Percentiles rank a stretch among this genome's conserved stretches.
phyloP scores from a whole-genome alignment of 2,797 vertebrate species.

The Tokudaia tokunoshimensis region DNA sequence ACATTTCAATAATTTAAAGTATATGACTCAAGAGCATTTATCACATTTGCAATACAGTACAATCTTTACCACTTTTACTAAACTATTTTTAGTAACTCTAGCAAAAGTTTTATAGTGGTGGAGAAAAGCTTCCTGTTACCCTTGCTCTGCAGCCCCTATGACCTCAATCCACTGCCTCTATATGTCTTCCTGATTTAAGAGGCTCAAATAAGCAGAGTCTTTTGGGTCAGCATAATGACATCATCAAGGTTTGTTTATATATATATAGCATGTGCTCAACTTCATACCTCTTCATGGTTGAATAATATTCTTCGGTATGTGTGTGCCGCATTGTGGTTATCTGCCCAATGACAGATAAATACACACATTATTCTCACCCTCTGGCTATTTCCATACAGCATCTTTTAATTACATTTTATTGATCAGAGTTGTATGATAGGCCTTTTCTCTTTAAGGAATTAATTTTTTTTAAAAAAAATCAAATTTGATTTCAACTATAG shows the following conservation, averaged over 20 bases:
- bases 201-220: background rate
- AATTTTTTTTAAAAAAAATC: background rate
- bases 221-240: background rate
- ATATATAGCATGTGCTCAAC: background rate
- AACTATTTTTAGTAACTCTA: background rate
- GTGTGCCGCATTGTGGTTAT: background rate
- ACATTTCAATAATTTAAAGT: background rate
- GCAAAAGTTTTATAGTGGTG: background rate
- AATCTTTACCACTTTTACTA: background rate
- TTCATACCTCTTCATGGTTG: background rate
- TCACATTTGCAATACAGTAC: background rate
- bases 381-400: background rate
- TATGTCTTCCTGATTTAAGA: background rate
- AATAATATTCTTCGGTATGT: background rate
- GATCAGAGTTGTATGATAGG: background rate
- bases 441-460: slow-evolving; percentile 13
- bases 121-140: background rate
- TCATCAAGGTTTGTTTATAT: background rate
- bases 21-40: background rate
- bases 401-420: slow-evolving; percentile 38
- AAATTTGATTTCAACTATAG: background rate
- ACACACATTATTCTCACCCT: background rate
- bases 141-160: background rate
- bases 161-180: background rate
- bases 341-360: background rate